Evolutionary conservation across 2,888 invertebrate genomes (phyloP), one percentile per base, ranked within the genome.

Genomic region (Pedicia rivosa): DNA sequence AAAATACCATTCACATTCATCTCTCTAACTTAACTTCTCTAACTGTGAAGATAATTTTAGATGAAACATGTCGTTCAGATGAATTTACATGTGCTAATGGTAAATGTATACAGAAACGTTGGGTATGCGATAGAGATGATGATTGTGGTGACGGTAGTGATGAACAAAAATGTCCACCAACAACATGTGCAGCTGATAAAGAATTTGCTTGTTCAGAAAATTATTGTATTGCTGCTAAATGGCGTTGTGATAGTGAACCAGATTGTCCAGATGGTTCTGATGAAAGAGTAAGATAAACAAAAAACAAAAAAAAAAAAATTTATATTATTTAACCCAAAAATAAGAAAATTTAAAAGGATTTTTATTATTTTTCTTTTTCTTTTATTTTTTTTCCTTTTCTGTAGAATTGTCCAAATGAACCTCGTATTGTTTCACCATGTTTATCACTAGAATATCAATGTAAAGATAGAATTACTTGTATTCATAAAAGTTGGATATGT

Each of bases 41-140:
- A n/a, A n/a, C n/a, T n/a, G n/a, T n/a, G n/a, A n/a, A n/a, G n/a
- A n/a, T n/a, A n/a, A n/a, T n/a, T n/a, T n/a, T n/a, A 87, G 88
- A 87, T 67, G 82, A 80, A 55, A 90, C 90, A 15, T 92, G 91
- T 62, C 78, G 87, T 46, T 74, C 82, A 36, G 88, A 88, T 57
- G 87, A 92, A 62, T 90, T 90, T 57, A 86, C 87, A n/a, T 92
- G 92, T 62, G 74, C 70, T 36, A 86, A 87, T 56, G 82, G 87
- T 39, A 80, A 80, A 51, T 90, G 90, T 59, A 84, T 90, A 50
- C 84, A 86, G 54, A 72, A 75, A 46, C 67, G 76, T 41, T 90
- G 88, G 88, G 71, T 78, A 16, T 90, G 90, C 55, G 90, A 90
- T 54, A 70, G 72, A 7, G 87, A 88, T 52, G 74, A 84, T 49